Base-by-base conservation (phyloP, 1,140 invertebrate genomes). In the Drosophila ogumai region DNA sequence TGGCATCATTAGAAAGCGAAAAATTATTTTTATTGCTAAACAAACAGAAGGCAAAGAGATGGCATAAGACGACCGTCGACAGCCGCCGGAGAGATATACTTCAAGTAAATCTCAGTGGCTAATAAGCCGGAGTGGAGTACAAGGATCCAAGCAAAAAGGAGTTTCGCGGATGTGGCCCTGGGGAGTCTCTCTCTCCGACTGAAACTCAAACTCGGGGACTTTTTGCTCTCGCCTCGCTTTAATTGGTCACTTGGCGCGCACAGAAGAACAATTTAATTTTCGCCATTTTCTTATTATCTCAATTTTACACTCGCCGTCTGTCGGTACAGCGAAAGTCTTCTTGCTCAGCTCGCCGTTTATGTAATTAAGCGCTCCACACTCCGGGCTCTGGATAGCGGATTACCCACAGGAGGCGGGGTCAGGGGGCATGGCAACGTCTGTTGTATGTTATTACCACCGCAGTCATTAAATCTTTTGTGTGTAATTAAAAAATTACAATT, bases 401-500 rank as follows among this genome's bases (percentile, higher is more conserved):
- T 17, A 36, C 32, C 22, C 50, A 15, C 13, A 22, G 15, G 22
- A 19, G 17, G n/a, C 32, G 3, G n/a, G 59, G 41, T 38, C 31
- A 52, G 31, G 19, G 72, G 49, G 57, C 50, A 28, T 52, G 52
- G 66, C 61, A 67, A 28, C 60, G 75, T 76, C 75, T 80, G 84
- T 80, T 87, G 80, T 88, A 65, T 75, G 65, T 84, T 87, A 80
- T 87, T 82, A 87, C 75, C 80, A 67, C 80, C 77, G 60, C 71
- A 80, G 79, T 78, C 84, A 84, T 88, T 87, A 88, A 87, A 90
- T 88, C 84, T 88, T 87, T 87, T 84, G 76, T 82, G 68, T 88
- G 84, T 84, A 87, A 87, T 87, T 87, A 87, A 87, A 88, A 88
- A 87, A 87, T 87, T 77, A 88, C 84, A 87, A 71, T 87, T 90